A percentile compares a stretch with the other conserved stretches of the same genome.
Evolutionary conservation across 1,140 invertebrate species (phyloP).

Genomic region (Mizuhopecten yessoensis): DNA sequence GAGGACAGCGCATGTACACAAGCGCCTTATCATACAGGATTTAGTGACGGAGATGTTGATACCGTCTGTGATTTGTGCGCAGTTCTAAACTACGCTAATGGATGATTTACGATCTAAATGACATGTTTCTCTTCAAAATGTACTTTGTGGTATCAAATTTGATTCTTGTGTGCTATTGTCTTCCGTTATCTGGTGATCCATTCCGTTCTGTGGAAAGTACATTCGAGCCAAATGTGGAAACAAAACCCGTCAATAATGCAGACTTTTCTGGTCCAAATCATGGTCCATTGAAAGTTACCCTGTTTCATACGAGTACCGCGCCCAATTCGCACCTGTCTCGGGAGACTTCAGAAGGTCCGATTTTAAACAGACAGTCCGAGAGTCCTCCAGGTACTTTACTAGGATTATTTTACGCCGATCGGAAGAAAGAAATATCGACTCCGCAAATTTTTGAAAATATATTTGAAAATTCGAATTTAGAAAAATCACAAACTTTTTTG

Average conservation of each 20-base stretch:
- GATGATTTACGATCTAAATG: not conserved
- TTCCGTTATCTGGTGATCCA: not conserved
- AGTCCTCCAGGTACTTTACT: not conserved
- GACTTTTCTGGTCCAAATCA: not conserved
- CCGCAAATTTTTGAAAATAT: too few relatives aligned
- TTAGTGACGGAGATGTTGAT: not conserved
- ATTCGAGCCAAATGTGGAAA: not conserved
- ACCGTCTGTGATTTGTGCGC: not conserved
- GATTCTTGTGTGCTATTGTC: not conserved
- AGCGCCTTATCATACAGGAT: not conserved
- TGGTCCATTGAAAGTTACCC: not conserved
- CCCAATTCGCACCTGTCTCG: not conserved
- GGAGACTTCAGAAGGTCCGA: not conserved
- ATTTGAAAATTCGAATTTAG: too few relatives aligned
- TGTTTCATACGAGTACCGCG: not conserved
- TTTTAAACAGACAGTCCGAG: not conserved
- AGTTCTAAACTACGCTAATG: not conserved
- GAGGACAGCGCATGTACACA: not conserved
- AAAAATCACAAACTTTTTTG: not conserved
- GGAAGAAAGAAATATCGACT: not conserved
- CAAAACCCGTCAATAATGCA: not conserved
- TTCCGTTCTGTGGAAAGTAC: not conserved
- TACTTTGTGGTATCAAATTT: not conserved
- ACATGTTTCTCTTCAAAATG: conserved; percentile 22
- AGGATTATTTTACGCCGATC: not conserved